These are phyloP conservation scores for Melipona bicolor DNA, from an alignment of 2,888 invertebrate species.

Conservation along the genomic window DNA sequence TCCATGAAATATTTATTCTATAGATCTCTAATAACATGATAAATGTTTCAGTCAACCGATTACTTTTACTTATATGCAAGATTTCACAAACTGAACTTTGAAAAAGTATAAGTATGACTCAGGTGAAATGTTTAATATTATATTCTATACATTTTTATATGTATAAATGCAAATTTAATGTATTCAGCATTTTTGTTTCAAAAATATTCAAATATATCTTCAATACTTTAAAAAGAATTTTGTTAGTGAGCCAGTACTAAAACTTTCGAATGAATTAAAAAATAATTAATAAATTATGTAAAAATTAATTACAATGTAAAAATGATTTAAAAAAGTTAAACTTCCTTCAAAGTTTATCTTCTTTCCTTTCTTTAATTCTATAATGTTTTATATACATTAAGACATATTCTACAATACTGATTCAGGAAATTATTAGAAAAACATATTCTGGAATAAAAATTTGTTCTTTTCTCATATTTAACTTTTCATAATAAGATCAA, in stretches of 20 bases:
- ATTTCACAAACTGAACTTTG: conserved; percentile 36
- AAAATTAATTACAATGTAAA: conserved; percentile 22
- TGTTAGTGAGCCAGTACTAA: conserved; percentile 8
- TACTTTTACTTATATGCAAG: conserved; percentile 30
- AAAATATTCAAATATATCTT: conserved; percentile 57
- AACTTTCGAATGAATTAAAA: neutral
- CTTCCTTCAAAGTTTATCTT: conserved; percentile 37
- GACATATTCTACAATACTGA: conserved; percentile 79
- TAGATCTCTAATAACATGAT: conserved; percentile 48
- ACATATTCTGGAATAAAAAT: conserved; percentile 41
- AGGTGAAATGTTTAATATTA: conserved; percentile 17
- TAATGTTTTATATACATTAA: conserved; percentile 71
- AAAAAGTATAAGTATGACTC: conserved; percentile 36
- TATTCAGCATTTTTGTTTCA: conserved; percentile 40
- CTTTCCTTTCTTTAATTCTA: conserved; percentile 43
- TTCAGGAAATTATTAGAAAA: conserved; percentile 59
- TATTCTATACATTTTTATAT: conserved; percentile 22
- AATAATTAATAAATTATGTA: conserved; percentile 11
- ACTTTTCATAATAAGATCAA: conserved; percentile 38
- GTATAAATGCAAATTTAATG: conserved; percentile 31
- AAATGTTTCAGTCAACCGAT: conserved; percentile 57
- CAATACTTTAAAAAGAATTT: conserved; percentile 43
- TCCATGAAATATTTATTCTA: conserved; percentile 60
- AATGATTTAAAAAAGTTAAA: conserved; percentile 43
- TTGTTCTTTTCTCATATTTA: conserved; percentile 23